These are phyloP conservation scores for Neodiprion fabricii DNA, from an alignment of 1,140 invertebrate genomes.

Conservation along the genomic window DNA sequence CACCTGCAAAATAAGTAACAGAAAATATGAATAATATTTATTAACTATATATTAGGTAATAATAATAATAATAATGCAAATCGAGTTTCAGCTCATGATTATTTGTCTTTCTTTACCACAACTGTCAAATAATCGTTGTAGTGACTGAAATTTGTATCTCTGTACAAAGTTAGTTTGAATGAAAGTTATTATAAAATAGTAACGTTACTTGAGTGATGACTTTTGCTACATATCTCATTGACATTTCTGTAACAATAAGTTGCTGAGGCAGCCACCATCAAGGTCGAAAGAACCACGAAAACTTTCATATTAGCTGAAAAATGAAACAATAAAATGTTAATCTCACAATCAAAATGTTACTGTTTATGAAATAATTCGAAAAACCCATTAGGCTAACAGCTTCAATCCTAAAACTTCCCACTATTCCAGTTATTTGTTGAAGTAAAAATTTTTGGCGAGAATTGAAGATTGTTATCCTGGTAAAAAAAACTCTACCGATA, in stretches of 20 bases:
- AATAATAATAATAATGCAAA: background rate
- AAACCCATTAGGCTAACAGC: too few species aligned
- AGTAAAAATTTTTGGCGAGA: too few species aligned
- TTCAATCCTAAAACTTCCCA: too few species aligned
- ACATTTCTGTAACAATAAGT: conserved; percentile 68
- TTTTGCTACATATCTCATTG: conserved; percentile 62
- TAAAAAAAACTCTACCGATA: too few species aligned
- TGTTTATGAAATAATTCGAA: too few species aligned
- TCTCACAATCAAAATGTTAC: background rate
- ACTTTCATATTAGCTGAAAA: conserved; percentile 64
- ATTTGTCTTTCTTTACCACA: background rate
- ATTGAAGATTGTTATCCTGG: too few species aligned
- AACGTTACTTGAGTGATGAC: conserved; percentile 47
- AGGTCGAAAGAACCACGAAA: conserved; percentile 58
- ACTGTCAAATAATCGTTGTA: conserved; percentile 14
- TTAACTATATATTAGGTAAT: background rate
- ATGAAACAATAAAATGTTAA: conserved; percentile 30
- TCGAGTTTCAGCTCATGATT: conserved; percentile 15
- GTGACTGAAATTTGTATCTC: conserved; percentile 22
- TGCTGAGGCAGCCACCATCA: conserved; percentile 61
- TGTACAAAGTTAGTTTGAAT: conserved; percentile 18
- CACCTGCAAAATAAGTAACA: conserved; percentile 35
- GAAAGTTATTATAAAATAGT: conserved; percentile 23
- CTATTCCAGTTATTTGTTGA: too few species aligned
- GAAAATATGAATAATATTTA: background rate